Base-by-base conservation (phyloP, 2,113 vertebrate genomes). In the Vulpes lagopus region DNA sequence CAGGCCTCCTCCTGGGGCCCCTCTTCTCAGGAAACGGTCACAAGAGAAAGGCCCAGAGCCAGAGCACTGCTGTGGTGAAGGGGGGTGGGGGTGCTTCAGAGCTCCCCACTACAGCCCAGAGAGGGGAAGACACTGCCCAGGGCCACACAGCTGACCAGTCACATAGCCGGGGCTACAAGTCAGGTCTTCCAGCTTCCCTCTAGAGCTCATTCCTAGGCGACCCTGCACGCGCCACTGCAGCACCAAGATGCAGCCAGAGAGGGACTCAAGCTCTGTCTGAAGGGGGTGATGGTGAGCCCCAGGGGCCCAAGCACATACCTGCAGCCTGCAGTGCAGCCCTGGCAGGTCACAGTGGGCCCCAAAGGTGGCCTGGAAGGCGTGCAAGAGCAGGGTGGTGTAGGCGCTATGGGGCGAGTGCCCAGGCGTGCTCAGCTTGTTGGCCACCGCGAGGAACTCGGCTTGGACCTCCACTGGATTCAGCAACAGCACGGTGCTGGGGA, bases 381-480 rank as follows among this genome's bases (percentile, higher is more conserved):
- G 99, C 96, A 99, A 98, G 43, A 99, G 99, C 91, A 99, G 99
- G 25, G 98, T 98, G 92, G 99, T 57, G 80, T 98, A 99, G 4
- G 98, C 98, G 27, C 99, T 95, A 3, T 84, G 98, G 67, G 98
- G 99, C 0, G 99, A 98, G 67, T 98, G 98, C 69, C 98, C 98
- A 0, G 99, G 93, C 15, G 91, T 0, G 14, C 99, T 99, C 95
- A 99, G 99, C 98, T 99, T 99, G 97, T 99, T 97, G 0, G 99
- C 99, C 71, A 99, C 99, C 0, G 99, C 98, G 2, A 99, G 98
- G 94, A 99, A 99, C 96, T 99, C 99, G 0, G 98, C 96, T 17
- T 99, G 99, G 38, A 99, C 99, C 97, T 99, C 99, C 0, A 98
- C 96, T 0, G 98, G 99, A 98, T 99, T 99, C 98, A 99, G 98